These are phyloP conservation scores for Platycercus adscitus DNA, from an alignment of 2,113 vertebrate species.

Conservation along the genomic window DNA sequence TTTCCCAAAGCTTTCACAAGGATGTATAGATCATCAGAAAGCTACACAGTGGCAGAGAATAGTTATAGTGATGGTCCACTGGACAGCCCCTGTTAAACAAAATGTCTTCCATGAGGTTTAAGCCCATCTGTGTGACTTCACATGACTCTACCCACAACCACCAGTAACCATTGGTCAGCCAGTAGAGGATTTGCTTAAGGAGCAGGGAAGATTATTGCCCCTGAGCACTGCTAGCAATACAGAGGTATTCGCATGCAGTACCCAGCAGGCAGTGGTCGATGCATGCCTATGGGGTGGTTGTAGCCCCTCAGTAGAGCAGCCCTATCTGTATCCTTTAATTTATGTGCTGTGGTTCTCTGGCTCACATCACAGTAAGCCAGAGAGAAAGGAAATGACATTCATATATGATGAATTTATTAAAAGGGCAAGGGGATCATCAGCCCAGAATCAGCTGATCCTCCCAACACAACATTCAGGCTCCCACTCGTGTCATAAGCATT, in stretches of 20 bases:
- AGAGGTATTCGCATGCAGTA: background rate
- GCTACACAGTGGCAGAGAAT: background rate
- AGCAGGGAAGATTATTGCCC: background rate
- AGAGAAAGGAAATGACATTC: background rate
- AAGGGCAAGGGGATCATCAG: background rate
- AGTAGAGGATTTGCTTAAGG: background rate
- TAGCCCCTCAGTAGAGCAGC: background rate
- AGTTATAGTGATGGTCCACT: background rate
- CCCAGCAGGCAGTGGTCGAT: background rate
- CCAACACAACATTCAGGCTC: background rate
- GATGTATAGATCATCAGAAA: background rate
- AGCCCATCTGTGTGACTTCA: background rate
- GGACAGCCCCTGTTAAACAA: background rate
- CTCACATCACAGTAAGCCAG: background rate
- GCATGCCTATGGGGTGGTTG: accelerated
- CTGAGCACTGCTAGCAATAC: accelerated
- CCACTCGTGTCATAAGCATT: background rate
- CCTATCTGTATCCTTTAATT: background rate
- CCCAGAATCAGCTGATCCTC: background rate
- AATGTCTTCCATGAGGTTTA: background rate
- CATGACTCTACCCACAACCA: background rate
- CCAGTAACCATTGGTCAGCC: background rate
- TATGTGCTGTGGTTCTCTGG: background rate
- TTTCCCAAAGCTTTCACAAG: background rate
- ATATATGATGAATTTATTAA: background rate